These are phyloP conservation scores for Octodonta nipae DNA, from an alignment of 2,888 invertebrate genomes.

Conservation along the genomic window DNA sequence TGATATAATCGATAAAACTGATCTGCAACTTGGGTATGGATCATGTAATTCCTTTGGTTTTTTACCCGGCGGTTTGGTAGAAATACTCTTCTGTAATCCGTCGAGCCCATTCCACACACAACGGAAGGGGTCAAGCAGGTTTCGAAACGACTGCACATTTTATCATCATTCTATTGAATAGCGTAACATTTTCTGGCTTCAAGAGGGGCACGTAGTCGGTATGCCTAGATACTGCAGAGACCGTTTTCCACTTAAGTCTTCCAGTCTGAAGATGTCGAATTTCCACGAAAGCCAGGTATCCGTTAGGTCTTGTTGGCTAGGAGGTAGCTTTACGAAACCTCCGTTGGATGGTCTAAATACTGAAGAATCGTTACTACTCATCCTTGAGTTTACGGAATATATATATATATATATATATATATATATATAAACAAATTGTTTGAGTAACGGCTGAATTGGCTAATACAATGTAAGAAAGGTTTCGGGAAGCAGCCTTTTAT, in stretches of 20 bases:
- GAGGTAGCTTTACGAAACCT: constrained; percentile 36
- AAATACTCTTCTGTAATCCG: constrained; percentile 97
- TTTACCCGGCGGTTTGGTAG: constrained; percentile 94
- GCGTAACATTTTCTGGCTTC: constrained; percentile 65
- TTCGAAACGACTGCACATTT: constrained; percentile 98
- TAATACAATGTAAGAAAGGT: no score
- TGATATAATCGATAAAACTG: constrained; percentile 94
- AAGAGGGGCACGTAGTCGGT: constrained; percentile 33
- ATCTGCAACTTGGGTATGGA: constrained; percentile 96
- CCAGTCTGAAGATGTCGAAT: constrained; percentile 87
- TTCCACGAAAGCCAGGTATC: constrained; percentile 78
- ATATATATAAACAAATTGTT: no score
- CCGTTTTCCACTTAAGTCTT: constrained; percentile 64
- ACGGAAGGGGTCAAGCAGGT: constrained; percentile 74
- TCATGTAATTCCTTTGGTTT: constrained; percentile 67
- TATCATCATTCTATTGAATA: constrained; percentile 91
- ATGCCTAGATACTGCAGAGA: constrained; percentile 81
- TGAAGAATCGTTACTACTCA: constrained; percentile 76
- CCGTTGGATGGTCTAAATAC: constrained; percentile 36
- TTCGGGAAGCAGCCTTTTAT: no score
- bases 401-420: no score
- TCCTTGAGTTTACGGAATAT: constrained; percentile 57
- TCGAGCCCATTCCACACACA: constrained; percentile 84
- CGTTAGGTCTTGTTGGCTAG: constrained; percentile 62
- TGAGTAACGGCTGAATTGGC: no score